These are phyloP conservation scores for Zaprionus tsacasi DNA, from an alignment of 1,140 invertebrate species.

Conservation along the genomic window DNA sequence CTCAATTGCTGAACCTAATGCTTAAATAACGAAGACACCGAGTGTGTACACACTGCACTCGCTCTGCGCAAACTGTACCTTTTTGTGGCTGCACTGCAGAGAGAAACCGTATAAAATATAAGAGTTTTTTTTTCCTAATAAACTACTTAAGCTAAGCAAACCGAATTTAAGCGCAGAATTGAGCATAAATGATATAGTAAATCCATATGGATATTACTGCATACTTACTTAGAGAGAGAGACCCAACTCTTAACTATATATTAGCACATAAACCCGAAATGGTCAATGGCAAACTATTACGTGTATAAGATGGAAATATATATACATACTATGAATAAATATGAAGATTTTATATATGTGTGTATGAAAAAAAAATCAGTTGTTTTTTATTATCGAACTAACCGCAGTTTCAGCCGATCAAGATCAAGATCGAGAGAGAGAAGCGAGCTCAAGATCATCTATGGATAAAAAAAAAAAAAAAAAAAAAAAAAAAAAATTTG, in stretches of 20 bases:
- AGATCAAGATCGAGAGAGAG: neutral
- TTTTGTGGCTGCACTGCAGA: no score
- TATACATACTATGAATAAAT: slow-evolving; percentile 59
- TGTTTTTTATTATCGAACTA: no score
- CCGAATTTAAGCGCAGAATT: slow-evolving; percentile 64
- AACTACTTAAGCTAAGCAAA: slow-evolving; percentile 49
- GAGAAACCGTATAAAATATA: neutral
- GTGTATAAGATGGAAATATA: slow-evolving; percentile 60
- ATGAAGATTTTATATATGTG: slow-evolving; percentile 65
- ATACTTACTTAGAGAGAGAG: slow-evolving; percentile 5
- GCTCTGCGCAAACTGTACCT: no score
- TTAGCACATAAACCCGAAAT: slow-evolving; percentile 33
- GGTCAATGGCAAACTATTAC: slow-evolving; percentile 78
- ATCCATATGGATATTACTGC: slow-evolving; percentile 3
- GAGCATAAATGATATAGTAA: neutral
- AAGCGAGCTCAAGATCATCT: neutral
- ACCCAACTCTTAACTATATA: slow-evolving; percentile 2
- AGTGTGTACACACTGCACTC: neutral
- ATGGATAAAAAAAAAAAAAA: no score
- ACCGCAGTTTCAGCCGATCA: neutral
- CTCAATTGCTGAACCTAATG: neutral
- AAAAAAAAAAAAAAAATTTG: no score
- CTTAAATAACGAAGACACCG: neutral
- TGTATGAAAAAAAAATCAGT: slow-evolving; percentile 37
- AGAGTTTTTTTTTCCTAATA: slow-evolving; percentile 8